A percentile compares a stretch with the other conserved stretches of the same genome.
These are phyloP conservation scores for Dione vanillae DNA, from an alignment of 2,888 invertebrate species.

Conservation along the genomic window DNA sequence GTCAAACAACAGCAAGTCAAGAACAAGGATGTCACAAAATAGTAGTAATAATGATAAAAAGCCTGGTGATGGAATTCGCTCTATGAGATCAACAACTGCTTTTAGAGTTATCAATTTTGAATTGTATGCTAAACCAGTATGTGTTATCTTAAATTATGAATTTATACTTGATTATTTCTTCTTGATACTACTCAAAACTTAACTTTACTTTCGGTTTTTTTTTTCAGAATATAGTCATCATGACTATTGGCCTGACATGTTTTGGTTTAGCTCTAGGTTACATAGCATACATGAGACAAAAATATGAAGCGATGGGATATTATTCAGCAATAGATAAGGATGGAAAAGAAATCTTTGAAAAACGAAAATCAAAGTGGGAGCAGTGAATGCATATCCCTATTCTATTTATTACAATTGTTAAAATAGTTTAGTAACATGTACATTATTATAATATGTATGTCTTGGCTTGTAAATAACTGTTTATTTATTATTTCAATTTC, in stretches of 20 bases:
- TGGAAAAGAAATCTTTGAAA: conserved; percentile 89
- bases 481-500: neutral
- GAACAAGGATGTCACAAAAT: conserved; percentile 34
- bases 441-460: neutral
- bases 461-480: conserved; percentile 7
- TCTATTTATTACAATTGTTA: neutral
- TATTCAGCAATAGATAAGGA: conserved; percentile 92
- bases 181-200: neutral
- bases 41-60: conserved; percentile 56
- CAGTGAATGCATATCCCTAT: conserved; percentile 51
- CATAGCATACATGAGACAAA: conserved; percentile 92
- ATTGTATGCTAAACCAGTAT: conserved; percentile 94
- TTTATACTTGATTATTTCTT: neutral
- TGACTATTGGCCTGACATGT: conserved; percentile 91
- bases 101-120: conserved; percentile 95
- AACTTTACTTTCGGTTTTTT: conserved; percentile 21
- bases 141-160: conserved; percentile 54
- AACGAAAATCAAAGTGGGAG: conserved; percentile 92
- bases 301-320: conserved; percentile 91
- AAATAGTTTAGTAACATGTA: conserved; percentile 2
- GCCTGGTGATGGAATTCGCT: conserved; percentile 91
- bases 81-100: conserved; percentile 88
- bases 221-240: conserved; percentile 92
- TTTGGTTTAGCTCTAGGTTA: conserved; percentile 91
- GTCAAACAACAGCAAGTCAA: neutral